Base-by-base conservation (phyloP, 2,888 invertebrate genomes). In the Slavum lentiscoides region DNA sequence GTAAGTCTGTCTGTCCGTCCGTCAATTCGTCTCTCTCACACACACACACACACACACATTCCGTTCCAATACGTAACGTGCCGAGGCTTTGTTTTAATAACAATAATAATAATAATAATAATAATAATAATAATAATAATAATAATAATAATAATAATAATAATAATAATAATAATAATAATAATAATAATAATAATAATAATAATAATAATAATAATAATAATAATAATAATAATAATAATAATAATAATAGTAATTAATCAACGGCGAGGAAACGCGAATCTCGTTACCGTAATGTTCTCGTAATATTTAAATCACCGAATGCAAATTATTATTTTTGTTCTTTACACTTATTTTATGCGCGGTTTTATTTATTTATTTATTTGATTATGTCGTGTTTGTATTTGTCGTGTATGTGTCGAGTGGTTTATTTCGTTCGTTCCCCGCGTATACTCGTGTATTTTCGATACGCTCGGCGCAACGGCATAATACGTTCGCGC, bases 291-390 rank as follows among this genome's bases (percentile, higher is more conserved):
- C n/a, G n/a, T n/a, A n/a, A 53, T 7, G 9, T 69, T 77, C 69
- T 69, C 69, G 68, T 76, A 49, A 69, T 30, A 30, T 76, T 76
- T 17, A 61, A 76, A 76, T 76, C 68, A 37, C 61, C 76, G 49
- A 76, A 76, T 69, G 68, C 59, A 49, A 69, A 69, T 69, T 76
- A 61, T 76, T 76, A 69, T 76, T 76, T 30, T 30, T 30, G 30
- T 30, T 30, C 76, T 76, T 76, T 61, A 76, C 37, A 61, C 58
- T 75, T 69, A 69, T 76, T 76, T 68, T 76, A 30, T 13, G 67
- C 15, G 67, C 39, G 75, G 75, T 76, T 1, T 30, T 30, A 2
- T 30, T 4, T 30, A 2, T 30, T 30, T 68, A 59, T 76, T 67
- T 75, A 75, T 75, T 67, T 30, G 30, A 30, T 61, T 76, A 69